Percentiles rank a stretch among this genome's conserved stretches.
Evolutionary conservation across 2,888 invertebrate genomes (phyloP).

Genomic region (Thera britannica): DNA sequence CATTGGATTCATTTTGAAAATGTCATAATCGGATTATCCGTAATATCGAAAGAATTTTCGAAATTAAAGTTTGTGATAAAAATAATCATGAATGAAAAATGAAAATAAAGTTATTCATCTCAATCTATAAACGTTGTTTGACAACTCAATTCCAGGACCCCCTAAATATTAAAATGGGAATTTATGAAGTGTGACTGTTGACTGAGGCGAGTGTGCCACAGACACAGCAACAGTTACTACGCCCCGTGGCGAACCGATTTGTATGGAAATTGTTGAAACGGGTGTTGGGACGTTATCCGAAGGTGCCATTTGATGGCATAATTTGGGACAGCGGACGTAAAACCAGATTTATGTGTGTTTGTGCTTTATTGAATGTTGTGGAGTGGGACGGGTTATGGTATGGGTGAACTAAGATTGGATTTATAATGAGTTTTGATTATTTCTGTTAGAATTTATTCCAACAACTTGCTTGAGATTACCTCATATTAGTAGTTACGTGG

Average conservation of each 20-base stretch:
- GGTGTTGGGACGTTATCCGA: constrained; percentile 62
- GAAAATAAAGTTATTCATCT: not conserved
- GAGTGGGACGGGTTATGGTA: constrained; percentile 56
- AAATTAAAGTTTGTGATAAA: too few species aligned
- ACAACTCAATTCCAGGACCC: constrained; percentile 42
- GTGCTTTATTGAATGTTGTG: constrained; percentile 76
- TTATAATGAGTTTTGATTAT: not conserved
- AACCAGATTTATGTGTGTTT: constrained; percentile 78
- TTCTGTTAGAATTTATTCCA: too few species aligned
- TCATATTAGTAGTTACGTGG: too few species aligned
- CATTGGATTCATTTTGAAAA: too few species aligned
- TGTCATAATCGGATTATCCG: too few species aligned
- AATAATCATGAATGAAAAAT: not conserved
- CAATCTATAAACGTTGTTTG: constrained; percentile 30
- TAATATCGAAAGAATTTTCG: too few species aligned
- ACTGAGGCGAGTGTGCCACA: constrained; percentile 30
- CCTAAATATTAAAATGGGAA: constrained; percentile 79
- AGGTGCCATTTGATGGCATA: constrained; percentile 79
- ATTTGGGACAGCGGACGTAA: constrained; percentile 77
- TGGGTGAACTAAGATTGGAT: not conserved
- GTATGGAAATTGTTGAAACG: constrained; percentile 78
- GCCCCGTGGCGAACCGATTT: constrained; percentile 77
- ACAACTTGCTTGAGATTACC: too few species aligned
- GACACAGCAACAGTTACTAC: constrained; percentile 38
- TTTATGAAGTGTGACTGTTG: constrained; percentile 77